Evolutionary conservation across 2,888 invertebrate genomes (phyloP), one percentile per base, ranked within the genome.

Genomic region (Diaphora mendica): DNA sequence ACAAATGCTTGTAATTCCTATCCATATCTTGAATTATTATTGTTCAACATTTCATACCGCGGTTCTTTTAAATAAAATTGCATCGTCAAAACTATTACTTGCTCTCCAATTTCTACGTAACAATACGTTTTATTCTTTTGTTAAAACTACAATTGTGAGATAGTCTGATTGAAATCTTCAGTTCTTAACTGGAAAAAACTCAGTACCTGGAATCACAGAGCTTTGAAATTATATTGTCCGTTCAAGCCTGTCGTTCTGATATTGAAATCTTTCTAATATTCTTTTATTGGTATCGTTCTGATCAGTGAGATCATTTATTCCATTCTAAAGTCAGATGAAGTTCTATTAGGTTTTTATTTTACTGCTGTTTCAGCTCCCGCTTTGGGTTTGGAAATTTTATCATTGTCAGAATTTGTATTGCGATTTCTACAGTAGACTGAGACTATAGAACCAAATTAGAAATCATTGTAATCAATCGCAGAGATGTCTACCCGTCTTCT

Each of bases 141-240:
- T 86, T 85, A 79, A 81, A 82, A 80, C 78, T 75, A 76, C 67
- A 74, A 73, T 79, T 68, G 78, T 64, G 79, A 85, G 85, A 86
- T 86, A 87, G 87, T 79, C 77, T 86, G 89, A 91, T 90, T 90
- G 91, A 89, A 90, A 91, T 88, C 86, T 84, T 82, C 82, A 80
- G 81, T 84, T 39, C 81, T 82, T 75, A 78, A 74, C 71, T 75
- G 73, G 76, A 70, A 77, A 82, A 84, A 79, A 67, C 73, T 77
- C 82, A 74, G 68, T 81, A 79, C 69, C 69, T 64, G 15, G 51
- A 73, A 72, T 77, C 67, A 71, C 69, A 68, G 71, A 74, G 76
- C 79, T 68, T 85, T 77, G 68, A 81, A 76, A 85, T 80, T 79
- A 83, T 83, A 78, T 81, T 79, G 77, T 77, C 81, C 77, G 75